Evolutionary conservation across 2,888 invertebrate species (phyloP).

Genomic region (Elysia crispata): DNA sequence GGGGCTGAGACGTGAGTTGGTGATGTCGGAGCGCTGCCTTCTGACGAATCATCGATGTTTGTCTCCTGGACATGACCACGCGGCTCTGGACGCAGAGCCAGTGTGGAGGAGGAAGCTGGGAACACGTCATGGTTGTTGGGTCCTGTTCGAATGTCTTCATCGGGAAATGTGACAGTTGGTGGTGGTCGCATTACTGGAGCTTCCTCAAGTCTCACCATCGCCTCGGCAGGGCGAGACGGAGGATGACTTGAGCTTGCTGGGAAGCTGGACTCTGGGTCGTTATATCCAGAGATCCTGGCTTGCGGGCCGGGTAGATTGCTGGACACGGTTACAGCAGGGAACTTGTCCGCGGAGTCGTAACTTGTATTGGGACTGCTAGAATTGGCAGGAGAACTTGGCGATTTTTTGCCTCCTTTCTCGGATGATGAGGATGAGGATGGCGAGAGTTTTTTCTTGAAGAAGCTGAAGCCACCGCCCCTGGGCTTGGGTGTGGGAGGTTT

Average conservation of each 20-base stretch:
- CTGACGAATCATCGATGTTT: constrained; percentile 41
- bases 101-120: background rate
- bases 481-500: constrained; percentile 24
- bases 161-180: background rate
- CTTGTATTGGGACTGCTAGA: constrained; percentile 36
- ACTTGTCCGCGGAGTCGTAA: constrained; percentile 36
- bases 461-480: constrained; percentile 37
- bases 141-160: background rate
- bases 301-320: no score
- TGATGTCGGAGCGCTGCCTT: background rate
- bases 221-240: background rate
- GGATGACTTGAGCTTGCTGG: background rate
- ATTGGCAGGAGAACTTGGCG: constrained; percentile 19
- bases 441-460: constrained; percentile 41
- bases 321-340: constrained; percentile 34
- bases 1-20: background rate
- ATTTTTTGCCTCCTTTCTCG: constrained; percentile 24
- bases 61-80: constrained; percentile 30
- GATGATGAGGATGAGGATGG: constrained; percentile 46
- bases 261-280: background rate
- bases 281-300: no score
- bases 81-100: background rate
- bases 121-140: background rate
- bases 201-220: background rate
- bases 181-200: constrained; percentile 26